phyloP scores from a whole-genome alignment of 2,797 vertebrate species.

The Channallabes apus region DNA sequence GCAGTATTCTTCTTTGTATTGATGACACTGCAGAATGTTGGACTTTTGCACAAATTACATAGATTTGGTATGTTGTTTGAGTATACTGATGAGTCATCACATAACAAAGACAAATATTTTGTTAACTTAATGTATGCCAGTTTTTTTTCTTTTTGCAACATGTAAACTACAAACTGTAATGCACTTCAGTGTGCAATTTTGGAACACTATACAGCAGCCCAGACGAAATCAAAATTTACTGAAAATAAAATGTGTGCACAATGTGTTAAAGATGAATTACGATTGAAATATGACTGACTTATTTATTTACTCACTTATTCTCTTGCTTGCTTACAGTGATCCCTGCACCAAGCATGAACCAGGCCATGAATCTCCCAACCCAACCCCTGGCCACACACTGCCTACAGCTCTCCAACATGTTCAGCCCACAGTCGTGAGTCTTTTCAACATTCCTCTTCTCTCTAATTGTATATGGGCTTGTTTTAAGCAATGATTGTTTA shows the following conservation, averaged over 20 bases:
- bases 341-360: constrained; percentile 62
- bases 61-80: neutral
- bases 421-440: constrained; percentile 96
- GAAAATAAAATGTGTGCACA: neutral
- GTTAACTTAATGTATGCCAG: neutral
- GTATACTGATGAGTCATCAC: neutral
- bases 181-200: neutral
- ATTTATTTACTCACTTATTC: no score
- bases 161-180: neutral
- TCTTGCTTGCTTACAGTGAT: constrained; percentile 63
- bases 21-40: neutral
- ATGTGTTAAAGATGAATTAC: neutral
- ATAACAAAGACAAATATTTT: neutral
- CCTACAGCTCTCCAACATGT: constrained; percentile 98
- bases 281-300: neutral
- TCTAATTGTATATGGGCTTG: neutral
- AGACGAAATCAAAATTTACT: neutral
- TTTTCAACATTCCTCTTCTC: neutral
- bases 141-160: neutral
- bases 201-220: neutral
- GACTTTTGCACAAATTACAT: neutral
- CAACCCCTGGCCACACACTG: constrained; percentile 96
- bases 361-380: constrained; percentile 81
- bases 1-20: neutral
- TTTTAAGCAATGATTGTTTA: neutral